Conservation (phyloP, 53 echinoderm and acorn worm genomes). For the Hippasteria phrygiana region DNA sequence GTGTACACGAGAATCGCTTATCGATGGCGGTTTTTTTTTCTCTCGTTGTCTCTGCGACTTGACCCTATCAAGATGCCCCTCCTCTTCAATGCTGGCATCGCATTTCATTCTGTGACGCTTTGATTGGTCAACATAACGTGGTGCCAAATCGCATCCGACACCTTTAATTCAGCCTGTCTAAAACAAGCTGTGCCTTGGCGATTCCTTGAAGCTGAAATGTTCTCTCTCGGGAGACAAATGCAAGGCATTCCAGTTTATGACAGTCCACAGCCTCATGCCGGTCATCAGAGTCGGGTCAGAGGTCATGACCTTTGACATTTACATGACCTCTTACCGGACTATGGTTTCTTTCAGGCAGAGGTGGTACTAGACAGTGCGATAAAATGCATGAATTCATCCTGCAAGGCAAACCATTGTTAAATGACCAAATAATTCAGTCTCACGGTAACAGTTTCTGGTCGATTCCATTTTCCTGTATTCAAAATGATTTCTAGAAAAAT, state of each 20-base stretch:
- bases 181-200: no score
- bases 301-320: conserved; percentile 53
- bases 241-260: background rate
- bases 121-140: background rate
- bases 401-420: background rate
- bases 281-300: conserved; percentile 5
- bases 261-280: background rate
- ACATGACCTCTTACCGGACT: conserved; percentile 38
- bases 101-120: background rate
- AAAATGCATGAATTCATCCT: background rate
- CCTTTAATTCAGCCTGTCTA: no score
- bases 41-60: conserved; percentile 32
- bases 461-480: background rate
- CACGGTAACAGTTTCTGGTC: conserved; percentile 1
- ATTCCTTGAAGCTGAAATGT: no score
- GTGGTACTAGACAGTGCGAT: background rate
- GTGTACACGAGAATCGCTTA: background rate
- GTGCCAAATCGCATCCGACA: conserved; percentile 6
- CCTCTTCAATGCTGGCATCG: background rate
- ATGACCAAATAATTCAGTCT: background rate
- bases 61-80: background rate
- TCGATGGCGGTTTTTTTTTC: conserved; percentile 11
- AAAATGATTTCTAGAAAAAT: no score
- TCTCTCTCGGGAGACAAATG: conserved; percentile 6
- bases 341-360: background rate